Percentiles rank a stretch among this genome's conserved stretches.
phyloP scores from a whole-genome alignment of 1,140 invertebrate genomes.

The Ostrea edulis region DNA sequence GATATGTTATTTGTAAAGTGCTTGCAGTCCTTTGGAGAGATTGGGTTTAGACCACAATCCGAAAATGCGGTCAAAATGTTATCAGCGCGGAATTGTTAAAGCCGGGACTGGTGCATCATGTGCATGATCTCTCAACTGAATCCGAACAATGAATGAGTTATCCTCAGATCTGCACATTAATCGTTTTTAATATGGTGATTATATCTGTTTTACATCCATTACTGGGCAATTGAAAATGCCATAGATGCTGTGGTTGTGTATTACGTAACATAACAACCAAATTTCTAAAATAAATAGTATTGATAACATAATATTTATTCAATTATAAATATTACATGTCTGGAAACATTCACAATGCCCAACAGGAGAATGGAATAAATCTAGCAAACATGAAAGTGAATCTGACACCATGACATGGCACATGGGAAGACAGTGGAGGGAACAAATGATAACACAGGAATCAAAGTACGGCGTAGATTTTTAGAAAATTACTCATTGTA shows the following conservation, averaged over 20 bases:
- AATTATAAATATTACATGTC: conserved; percentile 33
- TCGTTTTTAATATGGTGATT: conserved; percentile 26
- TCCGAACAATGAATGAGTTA: conserved; percentile 3
- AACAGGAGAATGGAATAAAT: conserved; percentile 1
- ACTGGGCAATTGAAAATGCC: conserved; percentile 21
- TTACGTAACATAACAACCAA: conserved; percentile 19
- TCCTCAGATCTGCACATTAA: not conserved
- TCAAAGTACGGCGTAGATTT: not conserved
- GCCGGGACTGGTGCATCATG: not conserved
- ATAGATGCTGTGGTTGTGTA: not conserved
- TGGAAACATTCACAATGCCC: conserved; percentile 31
- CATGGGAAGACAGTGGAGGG: not conserved
- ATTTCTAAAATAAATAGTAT: conserved; percentile 16
- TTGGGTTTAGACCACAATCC: not conserved
- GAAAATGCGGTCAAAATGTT: not conserved
- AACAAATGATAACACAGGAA: not conserved
- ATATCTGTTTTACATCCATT: conserved; percentile 33
- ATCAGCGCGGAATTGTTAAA: not conserved
- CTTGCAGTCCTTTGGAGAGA: not conserved
- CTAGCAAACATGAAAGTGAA: conserved; percentile 23
- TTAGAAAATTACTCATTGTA: not conserved
- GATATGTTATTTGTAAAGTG: not conserved
- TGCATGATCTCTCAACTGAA: conserved; percentile 6
- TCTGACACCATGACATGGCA: not conserved
- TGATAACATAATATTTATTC: conserved; percentile 38